Evolutionary conservation across 2,113 vertebrate species (phyloP).

Genomic region (Mus pahari): DNA sequence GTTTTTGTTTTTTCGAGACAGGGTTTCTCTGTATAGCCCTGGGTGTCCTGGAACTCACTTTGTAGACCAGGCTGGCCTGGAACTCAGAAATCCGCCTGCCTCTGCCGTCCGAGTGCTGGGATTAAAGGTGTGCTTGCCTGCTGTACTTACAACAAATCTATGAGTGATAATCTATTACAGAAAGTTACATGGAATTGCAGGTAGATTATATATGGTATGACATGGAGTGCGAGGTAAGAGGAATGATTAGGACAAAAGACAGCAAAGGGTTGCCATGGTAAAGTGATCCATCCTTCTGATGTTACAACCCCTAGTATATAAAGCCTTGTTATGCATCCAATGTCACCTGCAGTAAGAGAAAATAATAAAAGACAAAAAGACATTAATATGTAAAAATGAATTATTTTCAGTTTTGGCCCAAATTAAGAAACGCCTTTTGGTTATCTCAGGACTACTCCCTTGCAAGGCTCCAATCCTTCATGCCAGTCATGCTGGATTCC

Average conservation of each 20-base stretch:
- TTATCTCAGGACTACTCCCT: not conserved
- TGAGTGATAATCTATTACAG: conserved; percentile 91
- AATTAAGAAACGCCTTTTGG: not conserved
- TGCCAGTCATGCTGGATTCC: not conserved
- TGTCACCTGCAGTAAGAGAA: not conserved
- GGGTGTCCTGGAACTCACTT: too few relatives aligned
- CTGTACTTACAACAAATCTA: conserved; percentile 71
- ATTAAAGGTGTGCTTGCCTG: too few relatives aligned
- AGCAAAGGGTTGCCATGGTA: not conserved
- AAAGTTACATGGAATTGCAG: conserved; percentile 94
- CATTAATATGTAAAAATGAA: not conserved
- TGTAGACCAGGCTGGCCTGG: too few relatives aligned
- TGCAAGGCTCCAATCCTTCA: not conserved
- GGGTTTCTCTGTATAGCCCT: too few relatives aligned
- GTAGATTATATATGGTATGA: conserved; percentile 63
- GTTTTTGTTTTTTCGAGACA: too few relatives aligned
- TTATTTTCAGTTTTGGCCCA: not conserved
- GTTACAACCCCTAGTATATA: not conserved
- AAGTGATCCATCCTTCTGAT: not conserved
- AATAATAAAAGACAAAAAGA: not conserved
- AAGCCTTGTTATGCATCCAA: not conserved
- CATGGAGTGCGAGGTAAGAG: not conserved
- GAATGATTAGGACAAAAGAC: not conserved
- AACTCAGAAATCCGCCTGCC: too few relatives aligned
- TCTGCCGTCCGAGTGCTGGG: too few relatives aligned